phyloP scores from a whole-genome alignment of 35 echinoderm and acorn worm species.

The Amphiura filiformis region DNA sequence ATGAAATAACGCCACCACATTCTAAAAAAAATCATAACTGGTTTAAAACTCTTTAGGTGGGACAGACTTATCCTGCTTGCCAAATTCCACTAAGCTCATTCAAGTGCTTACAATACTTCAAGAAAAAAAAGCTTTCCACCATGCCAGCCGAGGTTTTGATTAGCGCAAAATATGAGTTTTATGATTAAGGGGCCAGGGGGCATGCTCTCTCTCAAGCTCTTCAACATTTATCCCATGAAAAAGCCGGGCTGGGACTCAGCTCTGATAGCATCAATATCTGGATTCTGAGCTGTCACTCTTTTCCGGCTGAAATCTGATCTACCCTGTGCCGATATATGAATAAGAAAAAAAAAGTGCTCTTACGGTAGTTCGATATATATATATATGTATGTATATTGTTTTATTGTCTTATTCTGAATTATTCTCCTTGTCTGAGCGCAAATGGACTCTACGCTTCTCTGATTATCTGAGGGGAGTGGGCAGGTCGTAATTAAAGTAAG shows the following conservation, averaged over 20 bases:
- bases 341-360: neutral
- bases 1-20: no score
- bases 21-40: no score
- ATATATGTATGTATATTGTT: neutral
- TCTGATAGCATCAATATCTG: neutral
- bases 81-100: no score
- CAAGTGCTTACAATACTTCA: neutral
- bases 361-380: neutral
- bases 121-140: neutral
- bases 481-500: neutral
- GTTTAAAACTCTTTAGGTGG: no score
- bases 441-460: neutral
- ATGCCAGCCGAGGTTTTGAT: neutral
- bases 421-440: neutral
- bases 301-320: neutral
- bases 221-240: neutral
- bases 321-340: neutral
- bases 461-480: neutral
- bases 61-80: no score
- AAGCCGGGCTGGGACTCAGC: neutral
- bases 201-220: neutral
- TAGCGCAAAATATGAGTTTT: slow-evolving; percentile 3
- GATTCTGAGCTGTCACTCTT: neutral
- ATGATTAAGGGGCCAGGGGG: neutral
- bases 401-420: neutral